Percentiles rank a stretch among this genome's conserved stretches.
Conservation (phyloP, 2,888 invertebrate species). For the Xestia xanthographa region DNA sequence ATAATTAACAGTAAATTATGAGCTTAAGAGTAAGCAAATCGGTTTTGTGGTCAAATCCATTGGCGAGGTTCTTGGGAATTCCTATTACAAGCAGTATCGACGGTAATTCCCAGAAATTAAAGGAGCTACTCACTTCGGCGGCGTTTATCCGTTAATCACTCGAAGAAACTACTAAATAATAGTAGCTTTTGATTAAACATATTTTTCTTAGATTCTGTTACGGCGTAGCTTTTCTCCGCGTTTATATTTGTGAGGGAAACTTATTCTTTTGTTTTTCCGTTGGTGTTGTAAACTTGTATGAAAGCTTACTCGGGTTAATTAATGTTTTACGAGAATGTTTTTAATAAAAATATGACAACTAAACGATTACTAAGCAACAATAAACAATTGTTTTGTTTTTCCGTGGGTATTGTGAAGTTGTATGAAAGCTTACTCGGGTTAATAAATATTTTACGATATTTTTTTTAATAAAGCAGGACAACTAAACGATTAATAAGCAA, state of each 20-base stretch:
- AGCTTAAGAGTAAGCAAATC: neutral
- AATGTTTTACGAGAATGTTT: neutral
- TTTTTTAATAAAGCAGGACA: too few species aligned
- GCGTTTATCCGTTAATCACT: neutral
- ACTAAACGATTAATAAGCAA: too few species aligned
- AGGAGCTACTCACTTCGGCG: neutral
- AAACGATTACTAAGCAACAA: too few species aligned
- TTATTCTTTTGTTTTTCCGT: neutral
- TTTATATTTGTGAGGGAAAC: neutral
- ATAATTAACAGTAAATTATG: neutral
- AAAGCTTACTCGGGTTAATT: neutral
- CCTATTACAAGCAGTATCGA: too few species aligned
- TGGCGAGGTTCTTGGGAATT: neutral
- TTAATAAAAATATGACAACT: neutral
- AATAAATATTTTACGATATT: too few species aligned
- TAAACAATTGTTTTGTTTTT: too few species aligned
- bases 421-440: too few species aligned
- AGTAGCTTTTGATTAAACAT: neutral
- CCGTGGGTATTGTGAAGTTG: too few species aligned
- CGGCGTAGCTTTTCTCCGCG: neutral
- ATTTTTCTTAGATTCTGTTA: neutral
- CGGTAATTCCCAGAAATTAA: slow-evolving; percentile 1
- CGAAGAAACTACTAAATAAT: neutral
- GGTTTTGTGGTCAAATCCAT: neutral
- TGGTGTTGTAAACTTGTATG: neutral